Evolutionary conservation across 2,797 vertebrate genomes (phyloP), one percentile per base, ranked within the genome.

Genomic region (Lithobates sylvaticus): DNA sequence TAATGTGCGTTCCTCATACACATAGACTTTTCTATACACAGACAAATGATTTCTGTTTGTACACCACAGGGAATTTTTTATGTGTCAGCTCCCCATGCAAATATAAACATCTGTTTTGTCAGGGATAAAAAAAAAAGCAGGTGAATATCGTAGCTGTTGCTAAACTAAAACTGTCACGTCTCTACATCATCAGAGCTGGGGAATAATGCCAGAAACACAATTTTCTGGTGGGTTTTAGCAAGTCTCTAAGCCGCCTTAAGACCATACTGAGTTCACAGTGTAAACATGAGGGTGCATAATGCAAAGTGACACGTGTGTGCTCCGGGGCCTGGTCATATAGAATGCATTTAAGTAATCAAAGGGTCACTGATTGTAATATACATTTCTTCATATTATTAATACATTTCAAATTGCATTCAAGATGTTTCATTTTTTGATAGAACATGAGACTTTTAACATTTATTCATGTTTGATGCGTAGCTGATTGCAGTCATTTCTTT

Each of bases 71-170:
- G 70, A 44, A 71, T 79, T 69, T 29, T 83, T 74, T 83, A 87
- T 44, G 79, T 39, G 76, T 58, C 81, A 44, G 58, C 58, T 78
- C 54, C 67, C 32, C 5, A 23, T 32, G 23, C 70, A 74, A 84
- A 84, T 87, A 79, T 67, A 79, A 68, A 79, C 58, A 87, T 78
- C 75, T 68, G 68, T 74, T 83, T 83, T 79, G 70, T 44, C 76
- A 68, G n/a, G 81, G 32, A 83, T 70, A 69, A 75, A 69, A 69
- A 75, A n/a, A 69, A 21, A 82, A 78, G 68, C 76, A 83, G 86
- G 86, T 87, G 61, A 87, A 78, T 74, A 58, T 36, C 69, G 34
- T 71, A 68, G 69, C 81, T 78, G 27, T 78, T 78, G 54, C 70
- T 73, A 65, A 83, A 65, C 23, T 21, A 70, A n/a, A 78, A 78